These are phyloP conservation scores for Actias luna DNA, from an alignment of 2,888 invertebrate species.

Conservation along the genomic window DNA sequence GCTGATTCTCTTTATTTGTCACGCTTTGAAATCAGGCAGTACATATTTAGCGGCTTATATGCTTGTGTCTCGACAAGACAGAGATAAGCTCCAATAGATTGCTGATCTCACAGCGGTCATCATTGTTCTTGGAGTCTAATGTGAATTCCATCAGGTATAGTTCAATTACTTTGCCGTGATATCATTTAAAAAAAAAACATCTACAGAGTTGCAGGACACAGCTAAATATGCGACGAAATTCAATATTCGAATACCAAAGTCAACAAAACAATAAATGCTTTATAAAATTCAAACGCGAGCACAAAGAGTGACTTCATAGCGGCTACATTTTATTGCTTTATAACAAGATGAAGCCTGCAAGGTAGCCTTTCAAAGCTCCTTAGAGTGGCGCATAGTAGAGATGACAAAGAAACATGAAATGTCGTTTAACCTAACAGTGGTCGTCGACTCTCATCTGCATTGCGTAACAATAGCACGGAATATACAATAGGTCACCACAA, in stretches of 20 bases:
- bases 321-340: conserved; percentile 33
- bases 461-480: conserved; percentile 30
- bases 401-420: conserved; percentile 33
- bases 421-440: conserved; percentile 33
- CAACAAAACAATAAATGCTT: conserved; percentile 40
- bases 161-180: too few relatives aligned
- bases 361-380: conserved; percentile 10
- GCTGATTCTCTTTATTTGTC: too few relatives aligned
- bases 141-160: too few relatives aligned
- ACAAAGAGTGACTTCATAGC: conserved; percentile 3
- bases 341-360: conserved; percentile 24
- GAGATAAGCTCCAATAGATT: too few relatives aligned
- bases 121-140: too few relatives aligned
- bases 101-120: too few relatives aligned
- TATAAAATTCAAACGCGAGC: conserved; percentile 13
- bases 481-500: background rate
- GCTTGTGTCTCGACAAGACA: too few relatives aligned
- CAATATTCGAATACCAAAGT: conserved; percentile 28
- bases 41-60: too few relatives aligned
- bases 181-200: too few relatives aligned
- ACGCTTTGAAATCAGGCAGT: too few relatives aligned
- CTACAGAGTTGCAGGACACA: too few relatives aligned
- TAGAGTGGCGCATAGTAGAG: conserved; percentile 25
- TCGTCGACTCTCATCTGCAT: conserved; percentile 22
- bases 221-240: background rate